phyloP scores from a whole-genome alignment of 2,113 vertebrate species.

The Halichoeres trimaculatus region DNA sequence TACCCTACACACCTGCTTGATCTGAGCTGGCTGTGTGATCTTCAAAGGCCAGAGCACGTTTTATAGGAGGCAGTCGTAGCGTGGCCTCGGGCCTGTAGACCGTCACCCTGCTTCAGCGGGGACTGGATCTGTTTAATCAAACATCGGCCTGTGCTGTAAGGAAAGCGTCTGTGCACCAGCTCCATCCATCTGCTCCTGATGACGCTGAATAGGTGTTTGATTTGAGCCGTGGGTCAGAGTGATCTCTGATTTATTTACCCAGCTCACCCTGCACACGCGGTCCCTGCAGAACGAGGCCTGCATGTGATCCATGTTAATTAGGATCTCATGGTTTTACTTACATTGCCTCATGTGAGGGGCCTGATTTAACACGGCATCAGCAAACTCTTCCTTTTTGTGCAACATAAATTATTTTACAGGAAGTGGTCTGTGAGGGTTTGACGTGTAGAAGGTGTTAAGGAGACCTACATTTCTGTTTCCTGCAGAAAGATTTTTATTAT shows the following conservation, averaged over 20 bases:
- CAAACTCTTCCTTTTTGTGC: not conserved
- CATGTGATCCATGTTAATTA: slow-evolving; percentile 28
- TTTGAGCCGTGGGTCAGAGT: no score
- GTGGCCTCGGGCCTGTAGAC: not conserved
- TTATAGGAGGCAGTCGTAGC: not conserved
- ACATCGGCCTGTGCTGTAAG: not conserved
- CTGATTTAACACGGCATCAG: not conserved
- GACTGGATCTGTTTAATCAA: not conserved
- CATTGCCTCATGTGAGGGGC: not conserved
- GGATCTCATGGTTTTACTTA: slow-evolving; percentile 2
- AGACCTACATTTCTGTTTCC: no score
- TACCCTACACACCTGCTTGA: slow-evolving; percentile 13
- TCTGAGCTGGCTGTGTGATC: not conserved
- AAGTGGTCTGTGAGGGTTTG: not conserved
- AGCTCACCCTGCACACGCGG: not conserved
- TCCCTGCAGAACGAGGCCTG: not conserved
- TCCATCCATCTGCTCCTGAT: not conserved
- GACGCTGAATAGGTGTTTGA: not conserved
- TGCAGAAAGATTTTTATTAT: no score
- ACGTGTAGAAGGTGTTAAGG: not conserved
- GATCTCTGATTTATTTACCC: no score
- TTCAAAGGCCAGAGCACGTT: not conserved
- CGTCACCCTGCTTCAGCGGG: slow-evolving; percentile 1
- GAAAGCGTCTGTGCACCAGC: no score
- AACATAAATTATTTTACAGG: not conserved